Percentiles rank a stretch among this genome's conserved stretches.
phyloP scores from a whole-genome alignment of 1,140 invertebrate species.

The Diprion similis region DNA sequence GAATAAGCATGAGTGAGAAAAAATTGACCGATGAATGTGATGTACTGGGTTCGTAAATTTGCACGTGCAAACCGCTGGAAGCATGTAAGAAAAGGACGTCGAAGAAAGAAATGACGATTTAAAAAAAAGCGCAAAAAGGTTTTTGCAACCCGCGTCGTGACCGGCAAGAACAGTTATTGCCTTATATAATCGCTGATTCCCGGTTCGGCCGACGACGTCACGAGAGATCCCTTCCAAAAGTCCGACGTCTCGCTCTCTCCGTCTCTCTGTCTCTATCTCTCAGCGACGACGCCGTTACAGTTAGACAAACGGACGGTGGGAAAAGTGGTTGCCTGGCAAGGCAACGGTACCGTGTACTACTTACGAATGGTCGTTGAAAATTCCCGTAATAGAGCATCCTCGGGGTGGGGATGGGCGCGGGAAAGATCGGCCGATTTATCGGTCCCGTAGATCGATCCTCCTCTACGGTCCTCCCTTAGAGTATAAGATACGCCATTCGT shows the following conservation, averaged over 20 bases:
- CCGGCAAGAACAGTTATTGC: neutral
- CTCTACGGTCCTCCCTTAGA: too few relatives aligned
- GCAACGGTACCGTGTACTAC: neutral
- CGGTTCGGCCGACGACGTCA: neutral
- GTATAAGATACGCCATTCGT: too few relatives aligned
- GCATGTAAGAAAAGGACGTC: too few relatives aligned
- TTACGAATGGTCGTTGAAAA: neutral
- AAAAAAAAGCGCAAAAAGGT: too few relatives aligned
- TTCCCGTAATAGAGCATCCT: neutral
- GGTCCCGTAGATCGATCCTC: too few relatives aligned
- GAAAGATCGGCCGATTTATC: too few relatives aligned
- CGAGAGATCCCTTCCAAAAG: neutral
- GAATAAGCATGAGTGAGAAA: neutral
- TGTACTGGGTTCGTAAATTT: too few relatives aligned
- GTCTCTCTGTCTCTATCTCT: neutral
- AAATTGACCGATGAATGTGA: neutral
- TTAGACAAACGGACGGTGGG: conserved; percentile 6
- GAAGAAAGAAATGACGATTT: too few relatives aligned
- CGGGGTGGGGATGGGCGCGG: too few relatives aligned
- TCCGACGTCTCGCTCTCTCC: neutral
- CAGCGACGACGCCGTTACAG: conserved; percentile 5
- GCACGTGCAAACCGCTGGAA: too few relatives aligned
- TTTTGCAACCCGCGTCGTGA: neutral
- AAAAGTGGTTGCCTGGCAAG: conserved; percentile 5
- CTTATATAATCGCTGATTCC: neutral